These are phyloP conservation scores for Suncus etruscus DNA, from an alignment of 2,113 vertebrate species.

Conservation along the genomic window DNA sequence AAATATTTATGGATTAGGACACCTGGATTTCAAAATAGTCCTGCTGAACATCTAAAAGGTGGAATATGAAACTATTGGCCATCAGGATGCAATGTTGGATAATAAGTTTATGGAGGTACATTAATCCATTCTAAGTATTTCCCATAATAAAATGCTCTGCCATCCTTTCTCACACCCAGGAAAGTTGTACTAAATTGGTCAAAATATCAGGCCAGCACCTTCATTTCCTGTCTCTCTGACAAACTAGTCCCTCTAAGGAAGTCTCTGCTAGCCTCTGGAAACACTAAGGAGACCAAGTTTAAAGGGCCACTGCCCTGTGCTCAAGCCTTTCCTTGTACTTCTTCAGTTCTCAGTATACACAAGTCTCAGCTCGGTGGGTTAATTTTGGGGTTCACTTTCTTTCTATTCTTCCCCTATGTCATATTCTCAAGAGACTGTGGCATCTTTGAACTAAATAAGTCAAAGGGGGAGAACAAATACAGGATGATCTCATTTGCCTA, in stretches of 20 bases:
- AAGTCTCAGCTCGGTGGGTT: not conserved
- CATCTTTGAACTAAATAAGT: too few species aligned
- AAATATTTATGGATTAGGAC: not conserved
- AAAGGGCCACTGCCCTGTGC: not conserved
- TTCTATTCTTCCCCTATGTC: not conserved
- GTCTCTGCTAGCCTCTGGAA: not conserved
- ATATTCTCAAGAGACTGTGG: not conserved
- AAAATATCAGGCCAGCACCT: not conserved
- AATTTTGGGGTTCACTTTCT: not conserved
- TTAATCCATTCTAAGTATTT: not conserved
- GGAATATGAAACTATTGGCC: not conserved
- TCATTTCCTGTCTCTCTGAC: not conserved
- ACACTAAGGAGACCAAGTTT: not conserved
- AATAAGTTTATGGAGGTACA: not conserved
- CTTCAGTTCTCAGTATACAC: not conserved
- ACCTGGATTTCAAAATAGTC: slow-evolving; percentile 16
- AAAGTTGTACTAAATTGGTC: too few species aligned
- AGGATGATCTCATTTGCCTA: too few species aligned
- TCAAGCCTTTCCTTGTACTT: rapidly evolving
- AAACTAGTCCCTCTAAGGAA: not conserved
- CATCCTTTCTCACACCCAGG: not conserved
- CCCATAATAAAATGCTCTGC: not conserved
- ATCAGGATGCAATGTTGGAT: too few species aligned
- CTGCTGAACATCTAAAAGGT: not conserved
- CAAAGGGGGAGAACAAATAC: too few species aligned